phyloP scores from a whole-genome alignment of 2,113 vertebrate genomes.

The Albula goreensis region DNA sequence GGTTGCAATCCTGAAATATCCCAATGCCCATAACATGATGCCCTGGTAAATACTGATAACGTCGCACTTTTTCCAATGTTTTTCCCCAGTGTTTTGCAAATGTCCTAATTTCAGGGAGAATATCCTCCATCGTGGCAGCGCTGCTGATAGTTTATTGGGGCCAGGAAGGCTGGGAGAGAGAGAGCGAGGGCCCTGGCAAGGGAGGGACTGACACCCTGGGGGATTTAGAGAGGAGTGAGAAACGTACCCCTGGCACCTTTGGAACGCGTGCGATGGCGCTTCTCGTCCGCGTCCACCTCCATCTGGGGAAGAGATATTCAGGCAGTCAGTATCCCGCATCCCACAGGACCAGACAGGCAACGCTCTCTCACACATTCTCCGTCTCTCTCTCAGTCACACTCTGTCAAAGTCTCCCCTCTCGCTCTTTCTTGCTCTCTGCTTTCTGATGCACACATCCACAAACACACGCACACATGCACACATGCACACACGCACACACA shows the following conservation, averaged over 20 bases:
- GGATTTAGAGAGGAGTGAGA: slow-evolving; percentile 56
- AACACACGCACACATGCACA: not conserved
- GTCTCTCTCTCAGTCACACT: not conserved
- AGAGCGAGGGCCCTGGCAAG: slow-evolving; percentile 52
- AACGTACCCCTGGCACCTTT: slow-evolving; percentile 93
- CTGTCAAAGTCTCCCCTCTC: not conserved
- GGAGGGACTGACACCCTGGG: slow-evolving; percentile 43
- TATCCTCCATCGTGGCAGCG: not conserved
- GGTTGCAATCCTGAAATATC: not conserved
- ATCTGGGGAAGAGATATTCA: slow-evolving; percentile 84
- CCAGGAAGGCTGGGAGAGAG: slow-evolving; percentile 50
- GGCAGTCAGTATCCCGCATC: slow-evolving; percentile 71
- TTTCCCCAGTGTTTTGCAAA: not conserved
- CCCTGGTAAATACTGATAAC: not conserved
- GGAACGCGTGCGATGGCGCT: slow-evolving; percentile 96
- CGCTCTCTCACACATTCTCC: not conserved
- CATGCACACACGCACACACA: too few relatives aligned
- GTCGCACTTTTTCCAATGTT: not conserved
- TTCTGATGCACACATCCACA: not conserved
- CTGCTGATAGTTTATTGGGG: slow-evolving; percentile 30
- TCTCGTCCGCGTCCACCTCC: slow-evolving; percentile 91
- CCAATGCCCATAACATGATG: not conserved
- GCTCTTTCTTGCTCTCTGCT: not conserved
- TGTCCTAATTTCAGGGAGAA: not conserved
- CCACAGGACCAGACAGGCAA: slow-evolving; percentile 60